Evolutionary conservation across 2,113 vertebrate species (phyloP), one percentile per base, ranked within the genome.

Genomic region (Tachysurus vachellii): DNA sequence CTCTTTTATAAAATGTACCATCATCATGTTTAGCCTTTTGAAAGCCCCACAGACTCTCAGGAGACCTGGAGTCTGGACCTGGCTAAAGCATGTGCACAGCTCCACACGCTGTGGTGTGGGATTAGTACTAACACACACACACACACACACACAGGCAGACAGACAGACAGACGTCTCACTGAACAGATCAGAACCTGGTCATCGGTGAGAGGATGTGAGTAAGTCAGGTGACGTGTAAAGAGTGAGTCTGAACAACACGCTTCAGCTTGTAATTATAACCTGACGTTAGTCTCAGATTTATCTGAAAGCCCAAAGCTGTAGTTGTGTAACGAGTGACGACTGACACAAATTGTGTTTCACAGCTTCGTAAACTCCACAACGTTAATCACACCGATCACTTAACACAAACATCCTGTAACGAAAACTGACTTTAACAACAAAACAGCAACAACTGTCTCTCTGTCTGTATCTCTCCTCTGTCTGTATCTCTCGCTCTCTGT

Each of bases 141-240:
- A 23, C 71, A 12, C 23, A 42, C 44, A 80, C 53, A 56, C 3
- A 8, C 36, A 36, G 36, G 2, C 36, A 36, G 36, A 36, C 36
- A 36, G 36, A 36, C 36, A 36, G 36, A 36, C 53, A 56, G 14
- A 16, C 36, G 36, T 36, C 36, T 36, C 36, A 36, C 36, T 36
- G 36, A 1, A 36, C 36, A 36, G 56, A 12, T 59, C 17, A 80
- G 11, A 2, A 31, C 21, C 0, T 11, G 17, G 17, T 59, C 3
- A 12, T 59, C 10, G 59, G 36, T 23, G 17, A 80, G 54, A 61
- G 79, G 79, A 80, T 59, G 79, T 80, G 79, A 80, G 54, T 42
- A 61, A 59, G 56, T 59, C 54, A 12, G 54, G 56, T 80, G 79
- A 61, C 2, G 79, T 54, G 61, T 10, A 13, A 5, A 19, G 23